Base-by-base conservation (phyloP, 2,888 invertebrate genomes). In the Polyommatus icarus region DNA sequence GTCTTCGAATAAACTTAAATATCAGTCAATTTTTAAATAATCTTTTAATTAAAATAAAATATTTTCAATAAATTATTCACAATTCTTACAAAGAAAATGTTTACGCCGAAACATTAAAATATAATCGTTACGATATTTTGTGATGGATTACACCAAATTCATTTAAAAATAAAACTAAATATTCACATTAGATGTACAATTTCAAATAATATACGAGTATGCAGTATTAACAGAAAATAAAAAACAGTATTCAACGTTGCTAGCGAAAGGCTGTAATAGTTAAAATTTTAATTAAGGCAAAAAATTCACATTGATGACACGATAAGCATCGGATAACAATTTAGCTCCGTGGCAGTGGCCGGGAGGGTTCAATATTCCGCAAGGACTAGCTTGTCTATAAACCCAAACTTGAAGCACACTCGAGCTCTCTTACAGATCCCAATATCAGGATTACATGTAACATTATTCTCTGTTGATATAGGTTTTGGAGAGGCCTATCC, bases 401-500 rank as follows among this genome's bases (percentile, higher is more conserved):
- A 81, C 82, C 73, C 82, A 81, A 81, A 84, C 84, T 85, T 86
- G 86, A 91, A 91, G 91, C 86, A 90, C 88, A 88, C 83, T 84
- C 88, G 86, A 90, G 89, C 88, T 90, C 89, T 90, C 90, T 87
- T 87, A 88, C 88, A 88, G 82, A 89, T 89, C 89, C 90, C 87
- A 87, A 88, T 85, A 85, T 88, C 88, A 88, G 90, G 89, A 89
- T 89, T 89, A 91, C 88, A 90, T 88, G 85, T 87, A 87, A 88
- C 87, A 91, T 88, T 87, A 87, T 86, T 88, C 87, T 90, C 89
- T 89, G 89, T 88, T 89, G 90, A 92, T 92, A 92, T 91, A 90
- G 87, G 90, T 90, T 91, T 88, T 91, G 89, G 89, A 91, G 93
- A 94, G 89, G 90, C 91, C 93, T 94, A 93, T 89, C 92, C 94